Conservation (phyloP, 2,113 vertebrate species). For the Spilogale gracilis region DNA sequence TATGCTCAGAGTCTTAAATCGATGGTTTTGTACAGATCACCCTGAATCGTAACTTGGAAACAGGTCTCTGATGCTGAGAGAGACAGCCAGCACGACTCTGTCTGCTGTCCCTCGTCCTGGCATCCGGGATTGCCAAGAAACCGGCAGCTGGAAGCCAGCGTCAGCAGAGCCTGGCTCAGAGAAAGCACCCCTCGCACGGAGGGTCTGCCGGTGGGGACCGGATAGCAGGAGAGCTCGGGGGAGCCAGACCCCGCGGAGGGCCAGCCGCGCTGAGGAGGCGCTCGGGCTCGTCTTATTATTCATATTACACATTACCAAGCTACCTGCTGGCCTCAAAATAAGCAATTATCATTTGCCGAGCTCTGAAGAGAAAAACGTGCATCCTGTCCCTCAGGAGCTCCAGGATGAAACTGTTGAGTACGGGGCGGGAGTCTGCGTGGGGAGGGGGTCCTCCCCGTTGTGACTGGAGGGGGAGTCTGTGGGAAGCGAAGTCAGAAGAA, state of each 20-base stretch:
- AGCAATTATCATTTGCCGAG: constrained; percentile 82
- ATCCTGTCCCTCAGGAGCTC: constrained; percentile 74
- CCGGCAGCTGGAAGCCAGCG: not conserved
- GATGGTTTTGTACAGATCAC: not conserved
- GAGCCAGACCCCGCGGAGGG: constrained; percentile 63
- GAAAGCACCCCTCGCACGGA: fast-evolving
- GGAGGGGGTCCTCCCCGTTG: not conserved
- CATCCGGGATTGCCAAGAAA: fast-evolving
- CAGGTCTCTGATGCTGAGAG: not conserved
- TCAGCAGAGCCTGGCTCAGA: not conserved
- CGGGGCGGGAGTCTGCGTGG: not conserved
- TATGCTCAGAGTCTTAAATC: not conserved
- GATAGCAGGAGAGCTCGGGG: constrained; percentile 18
- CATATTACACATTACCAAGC: constrained; percentile 79
- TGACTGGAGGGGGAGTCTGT: fast-evolving
- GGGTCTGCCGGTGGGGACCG: not conserved
- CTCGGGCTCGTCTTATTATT: constrained; percentile 76
- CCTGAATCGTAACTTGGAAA: fast-evolving
- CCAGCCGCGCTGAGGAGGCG: constrained; percentile 69
- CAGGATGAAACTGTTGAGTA: constrained; percentile 53
- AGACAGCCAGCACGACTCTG: fast-evolving
- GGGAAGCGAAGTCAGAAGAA: not conserved
- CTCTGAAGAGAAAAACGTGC: constrained; percentile 80
- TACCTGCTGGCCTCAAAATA: constrained; percentile 82
- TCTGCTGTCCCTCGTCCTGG: not conserved